phyloP scores from a whole-genome alignment of 2,797 vertebrate genomes.

The Australoheros facetus region DNA sequence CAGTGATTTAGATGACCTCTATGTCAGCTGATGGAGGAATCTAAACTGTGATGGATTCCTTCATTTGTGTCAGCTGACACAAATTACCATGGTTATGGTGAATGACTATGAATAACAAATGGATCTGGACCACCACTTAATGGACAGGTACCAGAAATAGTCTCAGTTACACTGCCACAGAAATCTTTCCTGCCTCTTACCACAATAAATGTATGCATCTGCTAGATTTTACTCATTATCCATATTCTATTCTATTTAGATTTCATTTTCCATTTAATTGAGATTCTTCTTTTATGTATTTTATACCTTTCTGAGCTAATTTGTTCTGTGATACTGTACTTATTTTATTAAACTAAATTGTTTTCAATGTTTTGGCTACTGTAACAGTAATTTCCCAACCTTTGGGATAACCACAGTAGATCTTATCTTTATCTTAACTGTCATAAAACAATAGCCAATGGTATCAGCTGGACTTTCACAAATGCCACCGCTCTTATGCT shows the following conservation, averaged over 20 bases:
- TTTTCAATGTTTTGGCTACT: neutral
- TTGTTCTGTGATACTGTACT: neutral
- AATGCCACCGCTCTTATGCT: neutral
- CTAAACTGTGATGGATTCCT: neutral
- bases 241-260: neutral
- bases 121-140: neutral
- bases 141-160: neutral
- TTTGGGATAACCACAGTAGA: accelerated
- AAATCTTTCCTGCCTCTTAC: neutral
- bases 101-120: neutral
- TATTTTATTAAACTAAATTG: neutral
- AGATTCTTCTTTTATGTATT: neutral
- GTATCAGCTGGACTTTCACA: accelerated
- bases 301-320: neutral
- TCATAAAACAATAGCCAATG: neutral
- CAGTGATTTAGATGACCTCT: neutral
- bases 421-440: neutral
- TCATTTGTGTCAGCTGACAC: neutral
- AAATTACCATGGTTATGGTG: neutral
- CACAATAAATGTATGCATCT: accelerated
- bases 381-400: too few species aligned
- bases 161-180: neutral
- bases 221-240: neutral
- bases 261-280: neutral
- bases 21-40: neutral